Evolutionary conservation across 2,888 invertebrate genomes (phyloP), one percentile per base, ranked within the genome.

Genomic region (Phortica okadai): DNA sequence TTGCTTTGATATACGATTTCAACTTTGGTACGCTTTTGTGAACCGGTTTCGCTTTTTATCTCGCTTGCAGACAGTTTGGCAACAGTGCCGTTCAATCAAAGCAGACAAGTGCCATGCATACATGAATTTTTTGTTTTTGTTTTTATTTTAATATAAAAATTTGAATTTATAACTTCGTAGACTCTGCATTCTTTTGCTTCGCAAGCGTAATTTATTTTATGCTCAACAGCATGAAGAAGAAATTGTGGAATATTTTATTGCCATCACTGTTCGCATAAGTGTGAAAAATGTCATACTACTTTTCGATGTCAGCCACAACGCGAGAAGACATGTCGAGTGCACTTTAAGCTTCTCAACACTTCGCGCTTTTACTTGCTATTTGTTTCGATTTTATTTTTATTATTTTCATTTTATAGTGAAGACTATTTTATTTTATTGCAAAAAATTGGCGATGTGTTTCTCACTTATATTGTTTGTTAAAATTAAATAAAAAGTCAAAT

Each of bases 1-100:
- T 87, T 86, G 87, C 84, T 84, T 79, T 82, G 81, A 79, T 78
- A 45, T 70, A 81, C 76, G 78, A 79, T 87, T 84, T 78, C 74
- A 75, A 76, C 79, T 16, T 16, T 62, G 2, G 16, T 6, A 7
- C 21, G 16, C 25, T 21, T 6, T 62, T 10, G 16, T n/a, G 16
- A 67, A 44, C 44, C n/a, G 70, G 70, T 72, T 72, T 45, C 21
- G 25, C 6, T 72, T 33, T 62, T 62, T n/a, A 7, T n/a, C 8
- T 21, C 25, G 50, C 6, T 11, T 56, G 54, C 54, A 72, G 70
- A 72, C 70, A 54, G 33, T 72, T 72, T 72, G 70, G 70, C 70
- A 72, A 72, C 70, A 33, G 69, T 45, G 8, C 50, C 14, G 14
- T 50, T 14, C 14, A 50, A 50, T 50, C 10, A 50, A 14, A 8